Base-by-base conservation (phyloP, 1,140 invertebrate species). In the Hestina assimilis region DNA sequence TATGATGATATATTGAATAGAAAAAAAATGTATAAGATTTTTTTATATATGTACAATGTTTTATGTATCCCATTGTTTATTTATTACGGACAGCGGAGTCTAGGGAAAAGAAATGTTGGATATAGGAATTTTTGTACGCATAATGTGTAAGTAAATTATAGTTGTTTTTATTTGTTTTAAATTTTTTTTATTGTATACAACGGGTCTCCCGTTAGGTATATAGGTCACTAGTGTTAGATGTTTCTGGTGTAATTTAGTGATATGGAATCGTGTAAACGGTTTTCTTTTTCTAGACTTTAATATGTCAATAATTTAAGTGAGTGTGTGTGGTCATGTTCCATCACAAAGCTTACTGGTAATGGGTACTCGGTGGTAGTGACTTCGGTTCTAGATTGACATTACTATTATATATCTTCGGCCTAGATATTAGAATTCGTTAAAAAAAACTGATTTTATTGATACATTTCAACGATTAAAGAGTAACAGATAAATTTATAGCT, bases 131-230 rank as follows among this genome's bases (percentile, higher is more conserved):
- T 84, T 86, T 86, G 74, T 86, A 86, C 80, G 83, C 80, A 81
- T 86, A 83, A 83, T 83, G 69, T 77, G 56, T 83, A 84, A 84
- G 81, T 83, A 83, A 83, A 80, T 83, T 85, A 83, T 83, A 85
- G 77, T 79, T 81, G 80, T 86, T 83, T 85, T 83, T 79, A 77
- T 81, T 82, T 77, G 66, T 74, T 65, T 69, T 72, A 75, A 69
- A 59, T 59, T 66, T 70, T 76, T 72, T 78, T 56, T 82, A 80
- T 67, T 62, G 64, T 74, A 66, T 69, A 66, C 62, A 67, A 57
- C 40, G 67, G 63, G 64, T 60, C 52, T 59, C 45, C 75, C 75
- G 69, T 19, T 33, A 33, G 29, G 45, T 48, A 67, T 69, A 64
- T 65, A 52, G 48, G 63, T 63, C 64, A 63, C 61, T 76, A 72